Percentiles rank a stretch among this genome's conserved stretches.
phyloP scores from a whole-genome alignment of 2,888 invertebrate genomes.

The Leptinotarsa peninsularis region DNA sequence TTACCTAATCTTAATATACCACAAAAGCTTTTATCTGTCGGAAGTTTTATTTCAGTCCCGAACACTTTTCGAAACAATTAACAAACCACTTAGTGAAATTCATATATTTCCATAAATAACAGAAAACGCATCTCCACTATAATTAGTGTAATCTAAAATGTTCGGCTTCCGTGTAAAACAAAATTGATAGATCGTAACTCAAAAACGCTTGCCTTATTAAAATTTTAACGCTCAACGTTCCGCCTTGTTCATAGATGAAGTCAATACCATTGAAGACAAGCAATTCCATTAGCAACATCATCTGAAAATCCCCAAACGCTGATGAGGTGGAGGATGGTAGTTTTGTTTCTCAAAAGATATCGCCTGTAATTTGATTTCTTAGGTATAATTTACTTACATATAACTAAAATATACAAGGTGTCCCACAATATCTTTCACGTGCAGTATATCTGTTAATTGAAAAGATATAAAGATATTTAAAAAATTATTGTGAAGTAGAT shows the following conservation, averaged over 20 bases:
- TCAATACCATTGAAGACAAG: conserved; percentile 5
- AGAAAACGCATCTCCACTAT: not conserved
- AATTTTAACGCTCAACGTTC: conserved; percentile 12
- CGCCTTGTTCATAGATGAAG: conserved; percentile 20
- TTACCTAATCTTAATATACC: too few species aligned
- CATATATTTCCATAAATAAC: conserved; percentile 4
- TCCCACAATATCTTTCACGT: too few species aligned
- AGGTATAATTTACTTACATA: too few species aligned
- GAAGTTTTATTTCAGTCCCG: not conserved
- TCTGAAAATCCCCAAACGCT: not conserved
- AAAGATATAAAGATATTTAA: too few species aligned
- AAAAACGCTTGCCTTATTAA: conserved; percentile 16
- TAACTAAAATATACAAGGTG: too few species aligned
- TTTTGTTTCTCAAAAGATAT: too few species aligned
- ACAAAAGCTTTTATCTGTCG: not conserved
- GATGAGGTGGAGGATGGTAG: not conserved
- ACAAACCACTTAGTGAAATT: conserved; percentile 23
- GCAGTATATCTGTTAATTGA: too few species aligned
- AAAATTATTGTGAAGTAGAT: too few species aligned
- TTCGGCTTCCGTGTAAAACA: conserved; percentile 16
- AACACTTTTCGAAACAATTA: conserved; percentile 18
- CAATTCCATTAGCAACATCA: conserved; percentile 9
- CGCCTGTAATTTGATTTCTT: too few species aligned
- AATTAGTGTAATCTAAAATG: conserved; percentile 22
- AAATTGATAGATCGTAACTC: conserved; percentile 15